Evolutionary conservation across 2,888 invertebrate genomes (phyloP).

Genomic region (Stenolophus ochropezus): DNA sequence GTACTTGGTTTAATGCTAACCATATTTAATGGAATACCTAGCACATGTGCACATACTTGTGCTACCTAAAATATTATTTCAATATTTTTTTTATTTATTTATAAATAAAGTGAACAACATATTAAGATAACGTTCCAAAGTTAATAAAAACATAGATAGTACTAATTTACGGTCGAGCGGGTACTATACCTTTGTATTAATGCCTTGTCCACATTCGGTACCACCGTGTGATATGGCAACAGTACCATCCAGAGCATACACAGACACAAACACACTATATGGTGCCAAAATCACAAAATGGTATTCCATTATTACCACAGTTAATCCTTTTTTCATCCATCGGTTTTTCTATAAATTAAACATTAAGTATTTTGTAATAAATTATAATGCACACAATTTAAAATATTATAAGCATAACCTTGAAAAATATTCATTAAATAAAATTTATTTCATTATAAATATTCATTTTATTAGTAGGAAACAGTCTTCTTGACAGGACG

Average conservation of each 20-base stretch:
- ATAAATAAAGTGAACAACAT: too few relatives aligned
- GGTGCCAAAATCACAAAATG: slow-evolving; percentile 75
- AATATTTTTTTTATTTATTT: background rate
- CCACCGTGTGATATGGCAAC: slow-evolving; percentile 84
- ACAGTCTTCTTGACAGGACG: too few relatives aligned
- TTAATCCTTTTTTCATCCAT: slow-evolving; percentile 87
- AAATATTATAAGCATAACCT: too few relatives aligned
- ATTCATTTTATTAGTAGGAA: too few relatives aligned
- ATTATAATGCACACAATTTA: too few relatives aligned
- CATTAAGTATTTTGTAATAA: background rate
- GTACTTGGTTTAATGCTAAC: slow-evolving; percentile 71
- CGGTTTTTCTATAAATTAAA: slow-evolving; percentile 77
- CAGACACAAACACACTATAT: slow-evolving; percentile 78
- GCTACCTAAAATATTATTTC: slow-evolving; percentile 66
- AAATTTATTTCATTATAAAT: too few relatives aligned
- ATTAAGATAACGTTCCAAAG: too few relatives aligned
- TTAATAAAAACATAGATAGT: too few relatives aligned
- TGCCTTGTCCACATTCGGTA: slow-evolving; percentile 88
- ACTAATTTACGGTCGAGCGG: too few relatives aligned
- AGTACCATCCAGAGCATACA: slow-evolving; percentile 83
- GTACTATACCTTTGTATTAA: slow-evolving; percentile 81
- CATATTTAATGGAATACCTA: slow-evolving; percentile 72
- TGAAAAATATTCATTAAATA: too few relatives aligned
- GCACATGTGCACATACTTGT: slow-evolving; percentile 73
- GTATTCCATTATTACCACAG: slow-evolving; percentile 82